Percentiles rank a stretch among this genome's conserved stretches.
These are phyloP conservation scores for Patella caerulea DNA, from an alignment of 2,888 invertebrate species.

Conservation along the genomic window DNA sequence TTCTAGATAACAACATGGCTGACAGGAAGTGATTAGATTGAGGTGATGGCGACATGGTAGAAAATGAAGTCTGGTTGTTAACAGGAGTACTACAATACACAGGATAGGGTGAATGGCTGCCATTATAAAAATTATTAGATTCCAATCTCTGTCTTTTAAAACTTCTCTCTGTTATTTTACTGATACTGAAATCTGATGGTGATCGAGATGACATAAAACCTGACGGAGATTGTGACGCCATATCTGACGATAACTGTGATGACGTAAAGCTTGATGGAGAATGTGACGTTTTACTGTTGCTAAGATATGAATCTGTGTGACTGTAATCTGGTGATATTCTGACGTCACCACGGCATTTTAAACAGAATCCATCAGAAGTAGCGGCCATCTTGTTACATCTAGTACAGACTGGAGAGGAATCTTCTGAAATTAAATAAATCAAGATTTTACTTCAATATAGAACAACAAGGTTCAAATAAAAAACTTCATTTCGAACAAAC, in stretches of 20 bases:
- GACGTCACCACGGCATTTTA: slow-evolving; percentile 1
- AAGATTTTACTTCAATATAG: not conserved
- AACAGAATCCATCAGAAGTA: not conserved
- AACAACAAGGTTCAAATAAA: no score
- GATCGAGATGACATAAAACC: not conserved
- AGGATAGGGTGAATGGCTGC: not conserved
- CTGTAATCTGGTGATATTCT: not conserved
- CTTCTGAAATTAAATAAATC: not conserved
- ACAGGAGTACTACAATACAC: not conserved
- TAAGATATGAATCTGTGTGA: not conserved
- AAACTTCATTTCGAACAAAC: no score
- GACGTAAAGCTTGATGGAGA: no score
- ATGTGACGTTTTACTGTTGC: no score
- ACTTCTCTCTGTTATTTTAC: not conserved
- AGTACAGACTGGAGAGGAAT: not conserved
- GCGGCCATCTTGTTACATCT: slow-evolving; percentile 4
- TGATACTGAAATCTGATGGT: slow-evolving; percentile 6
- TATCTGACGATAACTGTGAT: no score
- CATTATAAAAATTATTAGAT: not conserved
- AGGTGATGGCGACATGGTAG: no score
- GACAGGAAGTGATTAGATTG: no score
- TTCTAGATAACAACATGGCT: no score
- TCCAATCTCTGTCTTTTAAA: not conserved
- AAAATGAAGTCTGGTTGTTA: not conserved
- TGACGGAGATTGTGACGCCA: no score